These are phyloP conservation scores for Seladonia tumulorum DNA, from an alignment of 2,888 invertebrate species.

Conservation along the genomic window DNA sequence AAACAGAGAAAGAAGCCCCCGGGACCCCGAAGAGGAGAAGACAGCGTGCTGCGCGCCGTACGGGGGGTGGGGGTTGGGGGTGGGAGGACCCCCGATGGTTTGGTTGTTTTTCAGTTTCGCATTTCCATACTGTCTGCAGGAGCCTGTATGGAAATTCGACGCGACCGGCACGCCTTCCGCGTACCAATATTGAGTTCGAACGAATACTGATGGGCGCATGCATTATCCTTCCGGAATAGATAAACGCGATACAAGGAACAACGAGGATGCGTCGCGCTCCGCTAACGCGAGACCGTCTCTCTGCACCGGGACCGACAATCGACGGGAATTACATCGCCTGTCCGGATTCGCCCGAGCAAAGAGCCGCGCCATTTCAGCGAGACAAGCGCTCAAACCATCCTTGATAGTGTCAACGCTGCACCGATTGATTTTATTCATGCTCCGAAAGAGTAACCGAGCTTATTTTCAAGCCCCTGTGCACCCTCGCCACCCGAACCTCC, in stretches of 20 bases:
- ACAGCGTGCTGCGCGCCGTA: conserved; percentile 58
- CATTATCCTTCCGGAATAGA: conserved; percentile 76
- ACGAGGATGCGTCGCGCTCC: conserved; percentile 35
- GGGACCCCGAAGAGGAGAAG: conserved; percentile 3
- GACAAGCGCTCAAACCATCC: not conserved
- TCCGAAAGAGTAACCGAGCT: not conserved
- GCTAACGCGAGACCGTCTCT: conserved; percentile 19
- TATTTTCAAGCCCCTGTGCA: not conserved
- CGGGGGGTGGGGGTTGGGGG: conserved; percentile 29
- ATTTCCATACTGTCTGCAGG: conserved; percentile 80
- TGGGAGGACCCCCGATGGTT: conserved; percentile 2
- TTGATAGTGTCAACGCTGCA: not conserved
- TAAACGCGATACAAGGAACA: conserved; percentile 58
- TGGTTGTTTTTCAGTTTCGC: conserved; percentile 77
- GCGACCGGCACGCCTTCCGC: conserved; percentile 70
- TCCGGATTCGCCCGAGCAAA: conserved; percentile 8
- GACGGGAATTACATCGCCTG: conserved; percentile 30
- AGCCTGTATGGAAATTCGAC: conserved; percentile 78
- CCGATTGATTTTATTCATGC: conserved; percentile 6
- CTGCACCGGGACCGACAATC: conserved; percentile 30
- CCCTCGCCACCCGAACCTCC: not conserved
- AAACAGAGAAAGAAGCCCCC: conserved; percentile 19
- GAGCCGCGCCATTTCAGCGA: not conserved
- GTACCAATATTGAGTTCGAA: conserved; percentile 78
- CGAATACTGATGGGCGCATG: conserved; percentile 79